Conservation (phyloP, 2,888 invertebrate species). For the Mylabris sibirica region DNA sequence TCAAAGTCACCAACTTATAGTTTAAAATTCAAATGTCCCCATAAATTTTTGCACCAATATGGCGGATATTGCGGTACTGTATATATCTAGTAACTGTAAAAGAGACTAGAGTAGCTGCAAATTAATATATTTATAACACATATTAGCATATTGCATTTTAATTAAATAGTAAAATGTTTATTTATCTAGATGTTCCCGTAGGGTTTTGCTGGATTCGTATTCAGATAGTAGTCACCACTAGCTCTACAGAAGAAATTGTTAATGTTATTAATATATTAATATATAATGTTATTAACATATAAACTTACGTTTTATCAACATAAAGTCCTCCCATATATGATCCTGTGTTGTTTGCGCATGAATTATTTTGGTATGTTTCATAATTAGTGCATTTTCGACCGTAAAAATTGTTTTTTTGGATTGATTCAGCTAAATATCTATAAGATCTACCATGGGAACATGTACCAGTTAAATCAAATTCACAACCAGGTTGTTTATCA, state of each 20-base stretch:
- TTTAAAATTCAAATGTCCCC: no score
- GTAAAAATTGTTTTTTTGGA: conserved; percentile 42
- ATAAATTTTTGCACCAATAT: no score
- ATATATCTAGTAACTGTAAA: no score
- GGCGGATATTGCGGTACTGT: no score
- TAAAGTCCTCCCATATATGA: conserved; percentile 36
- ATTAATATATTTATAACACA: not conserved
- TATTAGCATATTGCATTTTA: not conserved
- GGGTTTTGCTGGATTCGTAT: conserved; percentile 66
- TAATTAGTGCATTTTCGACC: conserved; percentile 34
- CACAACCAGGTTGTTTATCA: conserved; percentile 54
- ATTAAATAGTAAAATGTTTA: not conserved
- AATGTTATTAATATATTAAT: conserved; percentile 13
- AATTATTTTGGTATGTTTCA: conserved; percentile 23
- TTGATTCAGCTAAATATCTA: conserved; percentile 60
- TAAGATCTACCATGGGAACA: conserved; percentile 62
- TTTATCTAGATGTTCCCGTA: conserved; percentile 46
- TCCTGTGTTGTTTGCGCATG: conserved; percentile 34
- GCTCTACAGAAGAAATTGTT: conserved; percentile 50
- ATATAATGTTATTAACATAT: conserved; percentile 15
- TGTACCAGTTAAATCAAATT: conserved; percentile 46
- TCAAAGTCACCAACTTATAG: no score
- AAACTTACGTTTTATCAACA: conserved; percentile 31
- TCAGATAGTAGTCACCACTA: conserved; percentile 69
- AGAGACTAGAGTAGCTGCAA: not conserved